Percentiles rank a stretch among this genome's conserved stretches.
phyloP scores from a whole-genome alignment of 2,888 invertebrate genomes.

The Rhodophaea formosa region DNA sequence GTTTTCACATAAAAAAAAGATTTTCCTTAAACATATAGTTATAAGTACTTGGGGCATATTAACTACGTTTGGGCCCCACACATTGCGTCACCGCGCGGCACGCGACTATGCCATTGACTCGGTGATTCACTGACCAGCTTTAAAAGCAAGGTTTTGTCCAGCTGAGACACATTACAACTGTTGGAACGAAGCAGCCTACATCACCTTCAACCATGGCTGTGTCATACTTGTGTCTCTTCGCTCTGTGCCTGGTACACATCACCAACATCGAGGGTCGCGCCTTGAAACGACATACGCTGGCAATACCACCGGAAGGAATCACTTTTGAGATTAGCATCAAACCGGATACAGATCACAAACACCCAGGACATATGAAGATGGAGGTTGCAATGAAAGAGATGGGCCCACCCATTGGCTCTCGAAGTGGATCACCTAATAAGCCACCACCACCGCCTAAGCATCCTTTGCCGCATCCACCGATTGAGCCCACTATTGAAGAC shows the following conservation, averaged over 20 bases:
- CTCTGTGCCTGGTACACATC: neutral
- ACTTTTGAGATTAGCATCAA: slow-evolving; percentile 12
- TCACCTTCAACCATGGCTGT: neutral
- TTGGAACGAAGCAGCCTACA: neutral
- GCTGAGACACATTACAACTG: neutral
- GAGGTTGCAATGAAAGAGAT: neutral
- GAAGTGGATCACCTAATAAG: neutral
- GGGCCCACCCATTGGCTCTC: neutral
- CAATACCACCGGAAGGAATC: slow-evolving; percentile 9
- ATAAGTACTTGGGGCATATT: neutral
- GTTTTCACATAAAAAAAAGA: neutral
- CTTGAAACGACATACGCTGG: neutral
- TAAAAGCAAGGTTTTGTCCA: neutral
- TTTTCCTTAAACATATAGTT: neutral
- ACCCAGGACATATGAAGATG: slow-evolving; percentile 1
- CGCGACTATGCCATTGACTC: neutral
- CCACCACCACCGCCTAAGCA: neutral
- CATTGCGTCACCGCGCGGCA: slow-evolving; percentile 4
- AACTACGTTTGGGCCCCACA: neutral
- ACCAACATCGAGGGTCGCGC: neutral
- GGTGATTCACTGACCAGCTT: slow-evolving; percentile 9
- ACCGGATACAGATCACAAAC: neutral
- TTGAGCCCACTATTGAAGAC: slow-evolving; percentile 28
- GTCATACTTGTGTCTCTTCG: neutral
- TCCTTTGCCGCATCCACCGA: neutral